Evolutionary conservation across 2,113 vertebrate genomes (phyloP).

Genomic region (Astatoreochromis straeleni): DNA sequence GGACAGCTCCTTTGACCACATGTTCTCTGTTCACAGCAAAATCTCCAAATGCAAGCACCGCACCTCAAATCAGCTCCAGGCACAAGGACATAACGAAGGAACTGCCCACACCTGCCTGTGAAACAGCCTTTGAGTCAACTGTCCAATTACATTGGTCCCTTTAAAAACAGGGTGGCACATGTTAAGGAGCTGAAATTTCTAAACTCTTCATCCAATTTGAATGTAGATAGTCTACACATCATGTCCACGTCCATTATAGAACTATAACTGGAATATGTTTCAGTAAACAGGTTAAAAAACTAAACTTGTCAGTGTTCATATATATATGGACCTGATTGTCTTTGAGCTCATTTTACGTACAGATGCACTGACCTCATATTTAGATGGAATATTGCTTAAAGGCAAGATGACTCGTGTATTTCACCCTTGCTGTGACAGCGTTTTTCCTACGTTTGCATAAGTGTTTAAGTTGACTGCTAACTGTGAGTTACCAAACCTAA

Average conservation of each 20-base stretch:
- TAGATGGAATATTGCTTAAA: not conserved
- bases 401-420: not conserved
- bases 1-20: accelerated
- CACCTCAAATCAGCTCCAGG: not conserved
- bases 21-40: not conserved
- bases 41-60: accelerated
- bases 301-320: accelerated
- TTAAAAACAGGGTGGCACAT: not conserved
- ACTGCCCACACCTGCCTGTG: not conserved
- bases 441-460: not conserved
- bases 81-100: accelerated
- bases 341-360: not conserved
- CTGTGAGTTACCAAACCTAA: accelerated
- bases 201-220: not conserved
- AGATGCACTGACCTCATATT: not conserved
- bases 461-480: not conserved
- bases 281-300: not conserved
- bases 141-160: accelerated
- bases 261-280: accelerated
- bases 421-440: accelerated
- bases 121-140: not conserved
- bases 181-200: accelerated
- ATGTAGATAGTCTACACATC: accelerated
- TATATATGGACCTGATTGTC: accelerated
- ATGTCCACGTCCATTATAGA: not conserved